phyloP scores from a whole-genome alignment of 2,113 vertebrate genomes.

The Syrrhaptes paradoxus region DNA sequence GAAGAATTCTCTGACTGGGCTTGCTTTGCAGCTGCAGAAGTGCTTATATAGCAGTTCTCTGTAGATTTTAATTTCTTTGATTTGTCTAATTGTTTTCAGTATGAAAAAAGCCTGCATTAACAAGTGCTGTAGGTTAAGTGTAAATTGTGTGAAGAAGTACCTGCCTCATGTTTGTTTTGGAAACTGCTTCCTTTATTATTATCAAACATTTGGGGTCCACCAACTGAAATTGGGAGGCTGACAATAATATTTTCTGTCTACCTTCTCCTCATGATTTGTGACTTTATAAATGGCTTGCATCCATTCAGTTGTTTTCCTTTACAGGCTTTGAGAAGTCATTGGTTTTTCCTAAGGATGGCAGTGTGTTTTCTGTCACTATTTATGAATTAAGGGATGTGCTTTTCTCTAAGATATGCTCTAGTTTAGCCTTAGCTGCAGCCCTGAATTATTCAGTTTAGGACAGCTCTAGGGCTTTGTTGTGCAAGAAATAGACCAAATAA shows the following conservation, averaged over 20 bases:
- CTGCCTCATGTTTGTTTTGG: background rate
- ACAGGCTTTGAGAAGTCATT: background rate
- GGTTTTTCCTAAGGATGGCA: background rate
- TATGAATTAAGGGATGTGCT: background rate
- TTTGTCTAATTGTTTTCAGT: background rate
- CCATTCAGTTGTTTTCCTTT: background rate
- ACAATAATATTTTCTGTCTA: background rate
- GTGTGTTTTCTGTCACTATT: background rate
- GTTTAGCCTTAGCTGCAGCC: background rate
- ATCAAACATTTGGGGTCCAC: background rate
- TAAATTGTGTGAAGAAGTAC: background rate
- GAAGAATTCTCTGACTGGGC: background rate
- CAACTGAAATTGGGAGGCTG: background rate
- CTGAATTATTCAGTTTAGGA: background rate
- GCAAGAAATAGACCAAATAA: background rate
- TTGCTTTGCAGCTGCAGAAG: conserved; percentile 19
- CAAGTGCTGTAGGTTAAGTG: background rate
- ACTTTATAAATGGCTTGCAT: background rate
- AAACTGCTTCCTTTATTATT: background rate
- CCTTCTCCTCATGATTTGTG: background rate
- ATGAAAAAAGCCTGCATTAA: background rate
- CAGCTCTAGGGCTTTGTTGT: background rate
- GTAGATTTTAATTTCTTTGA: background rate
- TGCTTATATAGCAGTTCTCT: conserved; percentile 9
- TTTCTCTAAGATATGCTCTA: background rate